phyloP scores from a whole-genome alignment of 1,140 invertebrate genomes.

The Coenobita brevimanus region DNA sequence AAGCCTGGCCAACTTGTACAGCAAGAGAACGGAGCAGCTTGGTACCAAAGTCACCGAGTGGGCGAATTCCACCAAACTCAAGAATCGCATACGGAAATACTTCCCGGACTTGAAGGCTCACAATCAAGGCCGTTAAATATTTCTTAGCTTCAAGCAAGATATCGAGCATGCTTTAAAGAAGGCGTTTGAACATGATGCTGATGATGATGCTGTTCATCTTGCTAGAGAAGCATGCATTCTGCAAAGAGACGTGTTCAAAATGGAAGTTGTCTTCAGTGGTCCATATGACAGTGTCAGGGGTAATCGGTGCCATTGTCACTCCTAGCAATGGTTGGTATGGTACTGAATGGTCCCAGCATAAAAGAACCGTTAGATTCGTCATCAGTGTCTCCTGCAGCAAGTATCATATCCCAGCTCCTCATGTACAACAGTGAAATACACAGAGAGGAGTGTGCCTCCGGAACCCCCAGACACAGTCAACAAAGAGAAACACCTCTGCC shows the following conservation, averaged over 20 bases:
- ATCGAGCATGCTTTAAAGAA: not conserved
- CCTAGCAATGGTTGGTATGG: slow-evolving; percentile 3
- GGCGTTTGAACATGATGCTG: slow-evolving; percentile 32
- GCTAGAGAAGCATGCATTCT: slow-evolving; percentile 9
- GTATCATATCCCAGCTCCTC: not conserved
- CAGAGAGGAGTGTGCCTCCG: no score
- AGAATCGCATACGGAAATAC: not conserved
- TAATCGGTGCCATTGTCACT: slow-evolving; percentile 8
- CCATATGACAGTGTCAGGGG: not conserved
- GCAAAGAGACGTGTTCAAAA: slow-evolving; percentile 25
- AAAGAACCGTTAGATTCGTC: not conserved
- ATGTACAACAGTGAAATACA: no score
- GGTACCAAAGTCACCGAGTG: not conserved
- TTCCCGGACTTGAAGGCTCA: slow-evolving; percentile 29
- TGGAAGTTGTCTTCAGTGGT: slow-evolving; percentile 1
- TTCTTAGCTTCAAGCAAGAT: not conserved
- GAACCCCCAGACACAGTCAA: not conserved
- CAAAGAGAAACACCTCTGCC: slow-evolving; percentile 20
- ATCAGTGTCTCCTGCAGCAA: not conserved
- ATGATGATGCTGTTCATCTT: slow-evolving; percentile 34
- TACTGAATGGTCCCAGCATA: slow-evolving; percentile 18
- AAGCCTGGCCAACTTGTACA: slow-evolving; percentile 3
- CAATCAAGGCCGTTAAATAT: not conserved
- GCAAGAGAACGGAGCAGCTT: not conserved
- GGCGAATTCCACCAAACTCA: slow-evolving; percentile 7